Conservation (phyloP, 2,113 vertebrate species). For the Cinclus mexicanus region DNA sequence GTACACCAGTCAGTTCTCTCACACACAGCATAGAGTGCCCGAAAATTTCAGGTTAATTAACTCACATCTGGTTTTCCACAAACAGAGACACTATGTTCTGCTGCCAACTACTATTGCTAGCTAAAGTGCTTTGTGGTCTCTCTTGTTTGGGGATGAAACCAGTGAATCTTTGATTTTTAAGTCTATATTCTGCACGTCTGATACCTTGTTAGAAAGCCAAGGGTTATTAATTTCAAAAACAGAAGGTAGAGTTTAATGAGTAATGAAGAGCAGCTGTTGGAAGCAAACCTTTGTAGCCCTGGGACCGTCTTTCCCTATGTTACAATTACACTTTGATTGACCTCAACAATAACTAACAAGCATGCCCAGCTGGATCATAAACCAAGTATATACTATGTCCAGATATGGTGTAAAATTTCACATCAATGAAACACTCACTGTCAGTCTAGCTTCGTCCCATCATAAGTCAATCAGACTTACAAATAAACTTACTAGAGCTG, state of each 20-base stretch:
- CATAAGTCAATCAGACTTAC: conserved; percentile 24
- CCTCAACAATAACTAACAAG: conserved; percentile 71
- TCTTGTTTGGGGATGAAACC: conserved; percentile 11
- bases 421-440: conserved; percentile 49
- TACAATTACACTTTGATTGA: conserved; percentile 73
- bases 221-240: conserved; percentile 66
- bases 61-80: conserved; percentile 46
- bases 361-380: conserved; percentile 66
- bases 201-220: conserved; percentile 56
- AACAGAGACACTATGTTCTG: background rate
- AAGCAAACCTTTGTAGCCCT: conserved; percentile 54
- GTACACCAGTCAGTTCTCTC: background rate
- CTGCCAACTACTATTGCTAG: background rate
- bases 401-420: conserved; percentile 67
- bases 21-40: background rate
- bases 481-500: background rate
- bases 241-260: conserved; percentile 66
- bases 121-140: background rate
- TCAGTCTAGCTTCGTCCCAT: conserved; percentile 12
- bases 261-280: conserved; percentile 70
- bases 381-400: conserved; percentile 41
- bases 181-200: conserved; percentile 17
- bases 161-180: conserved; percentile 31
- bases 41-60: conserved; percentile 17
- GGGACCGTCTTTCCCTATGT: conserved; percentile 55